Base-by-base conservation (phyloP, 2,888 invertebrate species). In the Drosophila basisetae region DNA sequence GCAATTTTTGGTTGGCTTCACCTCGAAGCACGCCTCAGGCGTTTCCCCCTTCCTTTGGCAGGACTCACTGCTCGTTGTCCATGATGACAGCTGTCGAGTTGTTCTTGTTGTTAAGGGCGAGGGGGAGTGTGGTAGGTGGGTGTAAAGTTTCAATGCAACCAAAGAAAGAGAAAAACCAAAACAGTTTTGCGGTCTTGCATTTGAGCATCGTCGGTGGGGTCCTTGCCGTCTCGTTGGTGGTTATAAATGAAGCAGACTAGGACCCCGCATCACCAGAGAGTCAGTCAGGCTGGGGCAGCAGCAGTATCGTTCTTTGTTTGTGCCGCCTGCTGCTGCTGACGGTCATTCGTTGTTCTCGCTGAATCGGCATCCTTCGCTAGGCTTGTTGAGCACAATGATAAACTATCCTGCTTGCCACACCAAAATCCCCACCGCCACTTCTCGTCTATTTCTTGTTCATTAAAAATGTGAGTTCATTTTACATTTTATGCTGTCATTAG, bases 141-240 rank as follows among this genome's bases (percentile, higher is more conserved):
- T 58, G 59, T 52, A 65, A 73, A 67, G 87, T 16, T 47, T 47
- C 47, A 22, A 22, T 63, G 87, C 73, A 76, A 74, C 83, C 85
- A 84, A 67, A 72, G 74, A 77, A 62, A 74, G 67, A 74, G 78
- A 65, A 78, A 70, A 77, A 84, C 88, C 77, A 74, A 83, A 90
- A 90, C 84, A 90, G 80, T 84, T 84, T 84, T 84, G 84, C 68
- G 84, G 84, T 88, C 85, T 84, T 88, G 85, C 90, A 84, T 76
- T 87, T 74, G 77, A 79, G 66, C 74, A 35, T 67, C 68, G 47
- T 74, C 72, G 74, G 74, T 77, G 82, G 78, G 74, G 72, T 78
- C 71, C 70, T 73, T 71, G 84, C 78, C 80, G 76, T 83, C 86
- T 82, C 78, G 78, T 73, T 79, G 78, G 73, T 66, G 82, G 78